Percentiles rank a stretch among this genome's conserved stretches.
These are phyloP conservation scores for Martes martes DNA, from an alignment of 2,113 vertebrate species.

Conservation along the genomic window DNA sequence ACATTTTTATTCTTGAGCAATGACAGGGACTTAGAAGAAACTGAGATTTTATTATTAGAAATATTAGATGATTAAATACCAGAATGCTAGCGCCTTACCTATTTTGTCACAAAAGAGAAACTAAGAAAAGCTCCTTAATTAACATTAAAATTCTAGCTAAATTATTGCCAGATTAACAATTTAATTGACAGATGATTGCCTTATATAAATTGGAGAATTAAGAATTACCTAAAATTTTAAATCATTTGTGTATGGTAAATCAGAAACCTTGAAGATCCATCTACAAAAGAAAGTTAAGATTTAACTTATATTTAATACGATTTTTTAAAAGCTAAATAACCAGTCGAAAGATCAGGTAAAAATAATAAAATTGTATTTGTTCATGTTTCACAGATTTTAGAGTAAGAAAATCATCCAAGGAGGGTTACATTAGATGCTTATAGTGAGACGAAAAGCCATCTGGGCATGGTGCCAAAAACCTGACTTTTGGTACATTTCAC, in stretches of 20 bases:
- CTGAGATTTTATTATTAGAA: not conserved
- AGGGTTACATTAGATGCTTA: not conserved
- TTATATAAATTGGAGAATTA: constrained; percentile 21
- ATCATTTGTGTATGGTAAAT: not conserved
- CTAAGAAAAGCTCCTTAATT: not conserved
- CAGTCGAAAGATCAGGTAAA: not conserved
- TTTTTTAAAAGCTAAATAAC: not conserved
- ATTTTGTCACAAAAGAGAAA: not conserved
- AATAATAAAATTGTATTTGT: not conserved
- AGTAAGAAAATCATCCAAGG: not conserved
- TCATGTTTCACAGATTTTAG: not conserved
- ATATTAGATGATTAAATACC: not conserved
- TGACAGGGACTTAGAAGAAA: not conserved
- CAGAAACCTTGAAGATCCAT: not conserved
- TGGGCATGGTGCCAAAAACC: not conserved
- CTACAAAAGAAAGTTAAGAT: not conserved
- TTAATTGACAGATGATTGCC: not conserved
- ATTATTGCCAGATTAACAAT: not conserved
- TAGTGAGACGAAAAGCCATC: not conserved
- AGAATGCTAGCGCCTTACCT: not conserved
- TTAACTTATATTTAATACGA: not conserved
- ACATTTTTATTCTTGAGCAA: not conserved
- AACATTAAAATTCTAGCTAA: not conserved
- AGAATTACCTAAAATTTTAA: constrained; percentile 5
- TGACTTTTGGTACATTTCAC: not conserved